Base-by-base conservation (phyloP, 2,888 invertebrate genomes). In the Agrotis puta region DNA sequence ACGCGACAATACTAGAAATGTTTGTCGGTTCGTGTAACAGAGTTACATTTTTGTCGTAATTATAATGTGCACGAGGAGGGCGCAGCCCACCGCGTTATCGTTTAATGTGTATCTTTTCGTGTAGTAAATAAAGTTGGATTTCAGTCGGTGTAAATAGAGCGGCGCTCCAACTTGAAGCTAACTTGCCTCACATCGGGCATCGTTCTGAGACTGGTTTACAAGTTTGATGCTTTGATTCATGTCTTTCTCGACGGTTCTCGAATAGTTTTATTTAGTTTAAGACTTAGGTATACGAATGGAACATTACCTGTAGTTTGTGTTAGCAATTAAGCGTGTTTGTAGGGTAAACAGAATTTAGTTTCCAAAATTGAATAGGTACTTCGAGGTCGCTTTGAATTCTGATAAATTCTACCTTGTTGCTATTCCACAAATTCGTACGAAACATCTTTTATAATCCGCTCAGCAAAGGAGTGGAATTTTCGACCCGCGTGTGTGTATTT, bases 81-180 rank as follows among this genome's bases (percentile, higher is more conserved):
- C n/a, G n/a, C n/a, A n/a, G n/a, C n/a, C n/a, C n/a, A n/a, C n/a
- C n/a, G 33, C 7, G 33, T 33, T 6, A 33, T 33, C 33, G 7
- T 39, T 39, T 9, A 39, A 39, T 39, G 39, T 39, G 39, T 39
- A 39, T 39, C 39, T 39, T 39, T 39, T 39, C 39, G 11, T 39
- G 11, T 39, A 39, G 39, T 39, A 11, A 39, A 39, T 39, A 39
- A 39, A 39, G 39, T 39, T 39, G 11, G 9, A 11, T 39, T 39
- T 39, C 2, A 39, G 39, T 39, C 2, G 39, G 7, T 33, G 33
- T 33, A 7, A 33, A 33, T 33, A 7, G 4, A 33, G 33, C 33
- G 33, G 33, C 33, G 74, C 64, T 74, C 64, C 53, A 81, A 82
- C 75, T 79, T 20, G n/a, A 67, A 72, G 64, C 62, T 67, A 68